Percentiles rank a stretch among this genome's conserved stretches.
Conservation (phyloP, 2,113 vertebrate genomes). For the Colistium nudipinnis region DNA sequence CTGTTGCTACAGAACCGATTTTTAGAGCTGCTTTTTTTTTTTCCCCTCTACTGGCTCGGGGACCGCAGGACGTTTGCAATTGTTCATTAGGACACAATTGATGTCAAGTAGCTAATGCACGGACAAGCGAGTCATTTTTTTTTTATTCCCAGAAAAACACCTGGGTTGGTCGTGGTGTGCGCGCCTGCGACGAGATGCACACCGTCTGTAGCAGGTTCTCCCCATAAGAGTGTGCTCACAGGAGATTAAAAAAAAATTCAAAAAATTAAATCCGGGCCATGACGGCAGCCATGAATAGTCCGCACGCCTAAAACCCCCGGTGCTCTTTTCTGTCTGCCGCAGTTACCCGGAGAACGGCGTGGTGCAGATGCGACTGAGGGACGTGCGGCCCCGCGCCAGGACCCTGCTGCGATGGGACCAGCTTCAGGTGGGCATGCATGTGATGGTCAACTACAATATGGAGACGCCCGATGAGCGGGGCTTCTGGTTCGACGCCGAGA, state of each 20-base stretch:
- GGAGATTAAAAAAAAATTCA: neutral
- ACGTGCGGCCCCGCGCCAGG: conserved; percentile 92
- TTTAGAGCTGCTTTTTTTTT: too few relatives aligned
- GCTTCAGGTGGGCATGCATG: conserved; percentile 87
- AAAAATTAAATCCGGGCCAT: conserved; percentile 10
- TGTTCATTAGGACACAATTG: too few relatives aligned
- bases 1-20: too few relatives aligned
- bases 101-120: too few relatives aligned
- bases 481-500: conserved; percentile 97
- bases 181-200: too few relatives aligned
- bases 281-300: neutral
- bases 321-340: neutral
- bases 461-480: conserved; percentile 95
- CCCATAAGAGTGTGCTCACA: neutral
- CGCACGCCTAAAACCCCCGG: neutral
- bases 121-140: too few relatives aligned
- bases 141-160: too few relatives aligned
- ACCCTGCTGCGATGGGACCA: conserved; percentile 90
- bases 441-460: conserved; percentile 97
- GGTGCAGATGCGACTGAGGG: conserved; percentile 85
- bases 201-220: too few relatives aligned
- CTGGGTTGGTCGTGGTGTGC: too few relatives aligned
- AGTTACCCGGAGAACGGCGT: conserved; percentile 97
- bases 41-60: too few relatives aligned
- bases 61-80: too few relatives aligned